Evolutionary conservation across 1,140 invertebrate genomes (phyloP), one percentile per base, ranked within the genome.

Genomic region (Carcinoscorpius rotundicauda): DNA sequence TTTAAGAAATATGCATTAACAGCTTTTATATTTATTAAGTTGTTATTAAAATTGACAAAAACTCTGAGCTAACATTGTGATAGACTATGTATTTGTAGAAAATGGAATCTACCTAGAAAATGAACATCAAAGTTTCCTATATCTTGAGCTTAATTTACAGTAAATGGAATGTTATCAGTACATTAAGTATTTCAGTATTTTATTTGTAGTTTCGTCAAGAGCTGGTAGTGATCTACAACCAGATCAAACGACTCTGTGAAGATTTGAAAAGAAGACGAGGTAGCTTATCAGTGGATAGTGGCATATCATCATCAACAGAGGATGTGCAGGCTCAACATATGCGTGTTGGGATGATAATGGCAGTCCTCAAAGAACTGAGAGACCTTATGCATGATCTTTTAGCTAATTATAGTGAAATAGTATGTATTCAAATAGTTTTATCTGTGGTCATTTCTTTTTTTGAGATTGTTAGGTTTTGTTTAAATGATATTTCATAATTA

Each of bases 181-280:
- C 29, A 29, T 29, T 29, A 29, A 29, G 29, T 29, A 29, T 29
- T 29, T 29, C 29, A 29, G 29, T 29, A 29, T 29, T 29, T 29
- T 29, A 29, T 29, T 2, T 29, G 29, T 29, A 29, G 79, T 66
- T 82, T 11, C 77, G 77, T 66, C 73, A 79, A 69, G 81, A 82
- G 72, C 73, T 81, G 4, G 74, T 79, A 58, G 74, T 76, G 56
- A 75, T 78, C 5, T 79, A 78, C 66, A 74, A 78, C 48, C 74
- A 79, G 64, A 69, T 82, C 9, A 70, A 78, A 63, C 72, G 72
- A 9, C 67, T 81, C 64, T 79, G 76, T 68, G 74, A 78, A 50
- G 75, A 79, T 60, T 68, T 81, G 9, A 71, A 75, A 9, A 58
- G 71, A 51, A 66, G 74, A 49, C 71, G 65, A 52, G 71, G 71